Base-by-base conservation (phyloP, 2,888 invertebrate species). In the Rhimphoctona megacephalus region DNA sequence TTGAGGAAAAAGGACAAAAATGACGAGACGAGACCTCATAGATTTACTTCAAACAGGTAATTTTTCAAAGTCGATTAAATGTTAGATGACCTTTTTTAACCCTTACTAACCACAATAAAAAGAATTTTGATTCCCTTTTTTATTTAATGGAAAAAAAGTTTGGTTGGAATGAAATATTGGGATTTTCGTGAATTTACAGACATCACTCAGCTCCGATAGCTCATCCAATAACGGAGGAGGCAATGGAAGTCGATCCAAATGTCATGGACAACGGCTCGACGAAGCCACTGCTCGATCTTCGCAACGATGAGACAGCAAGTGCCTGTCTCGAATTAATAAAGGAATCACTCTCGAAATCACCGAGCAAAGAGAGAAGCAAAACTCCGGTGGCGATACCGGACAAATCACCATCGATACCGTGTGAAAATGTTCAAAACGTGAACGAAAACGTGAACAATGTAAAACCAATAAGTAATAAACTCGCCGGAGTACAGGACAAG, bases 251-350 rank as follows among this genome's bases (percentile, higher is more conserved):
- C 5, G 93, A 93, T 52, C 90, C 90, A 7, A 77, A 39, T 19
- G 86, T 84, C 43, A 83, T 82, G 11, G 80, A 83, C 67, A 83
- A 79, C 49, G 89, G 90, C 88, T 88, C 91, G 85, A 85, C 83
- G 5, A 90, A 88, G 64, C 86, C 86, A 6, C 43, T 86, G 81
- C 39, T 89, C 9, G 93, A 92, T 83, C 80, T 91, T 46, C 90
- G 90, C 57, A 89, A 91, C 57, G 77, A 89, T 25, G 91, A 90
- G 69, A 88, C 89, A 11, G 94, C 94, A 19, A 95, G 95, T 3
- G 94, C 94, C 70, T 95, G 95, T 90, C 89, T 94, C 14, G 95
- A 95, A 90, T 91, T 95, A 82, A 92, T 95, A 57, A 94, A 94
- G 89, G 95, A 95, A 89, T 93, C 94, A 22, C 93, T 94, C 88